A percentile compares a stretch with the other conserved stretches of the same genome.
Evolutionary conservation across 2,797 vertebrate genomes (phyloP).

Genomic region (Centropyge bicolor): DNA sequence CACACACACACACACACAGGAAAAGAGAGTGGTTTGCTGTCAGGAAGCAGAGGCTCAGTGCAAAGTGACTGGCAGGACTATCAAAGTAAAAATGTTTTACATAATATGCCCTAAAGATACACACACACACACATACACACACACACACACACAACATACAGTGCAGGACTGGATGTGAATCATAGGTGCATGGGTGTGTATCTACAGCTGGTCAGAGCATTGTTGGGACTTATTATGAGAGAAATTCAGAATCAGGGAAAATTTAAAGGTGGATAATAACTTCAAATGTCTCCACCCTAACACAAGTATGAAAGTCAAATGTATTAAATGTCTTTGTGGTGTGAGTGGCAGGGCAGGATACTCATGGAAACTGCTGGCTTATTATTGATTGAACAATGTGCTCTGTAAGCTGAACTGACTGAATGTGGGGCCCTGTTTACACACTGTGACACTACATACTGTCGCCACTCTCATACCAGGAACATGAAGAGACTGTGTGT

Average conservation of each 20-base stretch:
- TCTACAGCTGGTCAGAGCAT: neutral
- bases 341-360: neutral
- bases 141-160: neutral
- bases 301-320: conserved; percentile 6
- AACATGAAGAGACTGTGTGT: neutral
- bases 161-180: conserved; percentile 9
- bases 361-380: conserved; percentile 24
- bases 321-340: conserved; percentile 24
- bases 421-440: conserved; percentile 55
- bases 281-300: conserved; percentile 20
- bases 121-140: conserved; percentile 5
- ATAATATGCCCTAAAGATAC: conserved; percentile 39
- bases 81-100: conserved; percentile 50
- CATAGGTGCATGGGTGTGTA: conserved; percentile 16
- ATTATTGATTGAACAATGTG: conserved; percentile 54
- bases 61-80: conserved; percentile 56
- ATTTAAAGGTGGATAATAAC: neutral
- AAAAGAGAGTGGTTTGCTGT: conserved; percentile 10
- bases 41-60: conserved; percentile 48
- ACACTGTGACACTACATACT: conserved; percentile 12
- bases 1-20: conserved; percentile 3
- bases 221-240: conserved; percentile 13
- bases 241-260: conserved; percentile 8
- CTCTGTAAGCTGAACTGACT: conserved; percentile 36
- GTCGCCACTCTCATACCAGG: conserved; percentile 7